Evolutionary conservation across 2,888 invertebrate genomes (phyloP).

Genomic region (Erynnis tages): DNA sequence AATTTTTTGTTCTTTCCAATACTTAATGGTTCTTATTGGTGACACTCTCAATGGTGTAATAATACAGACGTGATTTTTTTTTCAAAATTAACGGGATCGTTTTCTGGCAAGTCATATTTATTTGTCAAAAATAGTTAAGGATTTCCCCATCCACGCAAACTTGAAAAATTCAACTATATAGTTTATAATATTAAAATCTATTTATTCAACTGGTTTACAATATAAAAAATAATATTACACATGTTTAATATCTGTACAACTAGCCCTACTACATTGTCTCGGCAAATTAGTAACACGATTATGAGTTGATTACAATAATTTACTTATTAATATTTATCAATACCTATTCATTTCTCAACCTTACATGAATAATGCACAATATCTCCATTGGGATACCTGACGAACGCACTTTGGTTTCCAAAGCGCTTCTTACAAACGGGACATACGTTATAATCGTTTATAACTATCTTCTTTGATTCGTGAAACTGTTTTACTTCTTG

Average conservation of each 20-base stretch:
- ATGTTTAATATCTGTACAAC: constrained; percentile 36
- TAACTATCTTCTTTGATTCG: constrained; percentile 90
- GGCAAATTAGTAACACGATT: neutral
- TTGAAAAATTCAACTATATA: too few species aligned
- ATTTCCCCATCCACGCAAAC: too few species aligned
- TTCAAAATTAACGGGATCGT: too few species aligned
- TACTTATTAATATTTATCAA: too few species aligned
- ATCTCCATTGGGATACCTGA: constrained; percentile 94
- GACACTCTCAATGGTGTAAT: too few species aligned
- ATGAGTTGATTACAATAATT: neutral
- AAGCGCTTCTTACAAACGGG: constrained; percentile 96
- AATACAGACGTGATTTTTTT: too few species aligned
- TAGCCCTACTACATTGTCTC: constrained; percentile 26
- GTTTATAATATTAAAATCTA: too few species aligned
- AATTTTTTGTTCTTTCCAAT: too few species aligned
- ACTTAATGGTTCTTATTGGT: too few species aligned
- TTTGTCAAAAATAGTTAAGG: too few species aligned
- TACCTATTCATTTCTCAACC: constrained; percentile 40
- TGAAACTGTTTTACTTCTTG: constrained; percentile 90
- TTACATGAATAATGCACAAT: constrained; percentile 95
- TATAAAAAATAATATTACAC: neutral
- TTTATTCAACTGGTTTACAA: neutral
- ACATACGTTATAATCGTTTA: constrained; percentile 94
- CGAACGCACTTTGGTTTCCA: constrained; percentile 96
- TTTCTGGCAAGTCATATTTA: too few species aligned